Evolutionary conservation across 2,797 vertebrate genomes (phyloP).

Genomic region (Cottoperca gobio): DNA sequence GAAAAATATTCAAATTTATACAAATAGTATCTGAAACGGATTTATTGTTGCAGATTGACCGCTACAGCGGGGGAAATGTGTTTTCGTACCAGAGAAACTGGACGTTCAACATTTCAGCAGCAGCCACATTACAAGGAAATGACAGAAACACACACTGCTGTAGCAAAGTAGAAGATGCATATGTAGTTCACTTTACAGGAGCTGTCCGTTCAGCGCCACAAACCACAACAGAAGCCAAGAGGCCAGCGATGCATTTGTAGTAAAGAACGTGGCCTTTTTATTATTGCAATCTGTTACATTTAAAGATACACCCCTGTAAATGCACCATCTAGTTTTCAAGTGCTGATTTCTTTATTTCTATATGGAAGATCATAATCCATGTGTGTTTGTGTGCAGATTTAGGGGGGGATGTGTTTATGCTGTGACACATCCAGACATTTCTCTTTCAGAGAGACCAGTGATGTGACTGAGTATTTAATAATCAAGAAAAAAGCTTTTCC

Average conservation of each 20-base stretch:
- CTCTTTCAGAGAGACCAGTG: no score
- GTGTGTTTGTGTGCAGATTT: no score
- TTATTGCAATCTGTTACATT: background rate
- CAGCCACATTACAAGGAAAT: background rate
- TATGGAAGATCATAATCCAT: no score
- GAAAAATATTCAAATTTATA: background rate
- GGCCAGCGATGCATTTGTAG: no score
- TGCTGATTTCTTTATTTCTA: no score
- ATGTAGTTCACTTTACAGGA: background rate
- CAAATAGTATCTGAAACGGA: conserved; percentile 1
- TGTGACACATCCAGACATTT: no score
- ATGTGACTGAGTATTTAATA: no score
- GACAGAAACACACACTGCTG: background rate
- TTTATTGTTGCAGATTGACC: background rate
- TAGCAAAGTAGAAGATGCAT: background rate
- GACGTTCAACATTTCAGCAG: background rate
- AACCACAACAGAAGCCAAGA: background rate
- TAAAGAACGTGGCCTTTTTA: background rate
- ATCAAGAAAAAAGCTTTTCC: no score
- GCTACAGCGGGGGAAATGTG: background rate
- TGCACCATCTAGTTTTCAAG: background rate
- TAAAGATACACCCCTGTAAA: background rate
- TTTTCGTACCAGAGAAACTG: background rate
- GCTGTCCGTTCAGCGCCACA: conserved; percentile 39
- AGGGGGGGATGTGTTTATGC: no score